Percentiles rank a stretch among this genome's conserved stretches.
phyloP scores from a whole-genome alignment of 2,888 invertebrate genomes.

The Merodon equestris region DNA sequence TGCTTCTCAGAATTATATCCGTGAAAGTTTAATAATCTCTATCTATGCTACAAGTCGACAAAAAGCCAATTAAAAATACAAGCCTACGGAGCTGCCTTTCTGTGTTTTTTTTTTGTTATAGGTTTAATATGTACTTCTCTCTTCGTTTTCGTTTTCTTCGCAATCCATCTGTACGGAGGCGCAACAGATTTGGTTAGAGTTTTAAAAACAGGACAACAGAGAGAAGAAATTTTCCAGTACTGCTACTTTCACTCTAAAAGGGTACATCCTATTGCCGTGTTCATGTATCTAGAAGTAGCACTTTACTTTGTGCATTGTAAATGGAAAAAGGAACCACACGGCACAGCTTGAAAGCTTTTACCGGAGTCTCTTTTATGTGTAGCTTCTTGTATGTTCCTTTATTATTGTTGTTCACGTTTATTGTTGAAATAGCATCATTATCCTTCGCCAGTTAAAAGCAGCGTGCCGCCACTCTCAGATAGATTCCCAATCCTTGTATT shows the following conservation, averaged over 20 bases:
- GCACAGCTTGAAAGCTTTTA: conserved; percentile 64
- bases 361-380: conserved; percentile 57
- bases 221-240: conserved; percentile 23
- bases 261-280: conserved; percentile 37
- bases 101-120: conserved; percentile 29
- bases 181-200: conserved; percentile 61
- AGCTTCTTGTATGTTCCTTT: conserved; percentile 36
- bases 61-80: conserved; percentile 66
- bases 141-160: conserved; percentile 18
- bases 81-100: conserved; percentile 56
- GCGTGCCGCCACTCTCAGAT: conserved; percentile 55
- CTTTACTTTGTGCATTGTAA: conserved; percentile 55
- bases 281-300: conserved; percentile 34
- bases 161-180: conserved; percentile 4
- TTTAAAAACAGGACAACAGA: conserved; percentile 36
- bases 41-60: conserved; percentile 42
- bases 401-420: conserved; percentile 59
- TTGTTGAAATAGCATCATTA: conserved; percentile 67
- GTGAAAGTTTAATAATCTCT: conserved; percentile 57
- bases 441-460: conserved; percentile 66
- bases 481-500: conserved; percentile 39
- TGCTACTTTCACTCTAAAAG: conserved; percentile 54
- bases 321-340: conserved; percentile 57
- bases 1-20: conserved; percentile 38
- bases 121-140: too few relatives aligned